A percentile compares a stretch with the other conserved stretches of the same genome.
Evolutionary conservation across 2,113 vertebrate genomes (phyloP).

Genomic region (Irena cyanogastra): DNA sequence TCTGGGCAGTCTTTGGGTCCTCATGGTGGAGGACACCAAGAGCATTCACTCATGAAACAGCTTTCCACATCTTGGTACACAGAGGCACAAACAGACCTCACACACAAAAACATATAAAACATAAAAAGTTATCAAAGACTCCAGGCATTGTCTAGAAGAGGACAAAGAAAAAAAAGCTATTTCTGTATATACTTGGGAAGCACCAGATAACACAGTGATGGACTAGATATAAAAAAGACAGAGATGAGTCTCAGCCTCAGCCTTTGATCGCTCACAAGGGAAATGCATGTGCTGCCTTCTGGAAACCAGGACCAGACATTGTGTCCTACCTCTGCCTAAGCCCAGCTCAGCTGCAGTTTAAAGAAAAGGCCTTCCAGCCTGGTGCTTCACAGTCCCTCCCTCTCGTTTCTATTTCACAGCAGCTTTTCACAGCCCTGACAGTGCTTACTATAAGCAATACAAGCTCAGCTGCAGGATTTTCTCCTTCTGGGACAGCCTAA

Average conservation of each 20-base stretch:
- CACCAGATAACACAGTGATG: background rate
- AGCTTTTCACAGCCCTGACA: background rate
- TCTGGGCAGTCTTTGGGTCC: background rate
- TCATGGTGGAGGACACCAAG: background rate
- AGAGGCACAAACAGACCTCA: background rate
- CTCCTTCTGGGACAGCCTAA: background rate
- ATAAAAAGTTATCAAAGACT: background rate
- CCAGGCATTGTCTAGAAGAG: background rate
- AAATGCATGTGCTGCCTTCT: background rate
- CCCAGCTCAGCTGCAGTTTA: background rate
- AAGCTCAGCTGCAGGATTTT: background rate
- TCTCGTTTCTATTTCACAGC: background rate
- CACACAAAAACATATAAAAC: background rate
- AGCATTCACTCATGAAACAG: background rate
- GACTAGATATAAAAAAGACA: background rate
- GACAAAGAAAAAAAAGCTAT: background rate
- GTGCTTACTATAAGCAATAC: background rate
- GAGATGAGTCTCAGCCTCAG: background rate
- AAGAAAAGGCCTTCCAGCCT: slow-evolving; percentile 6
- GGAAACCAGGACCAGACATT: background rate
- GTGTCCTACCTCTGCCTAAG: background rate
- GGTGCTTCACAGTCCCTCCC: background rate
- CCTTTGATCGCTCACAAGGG: background rate
- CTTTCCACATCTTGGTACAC: background rate
- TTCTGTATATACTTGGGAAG: slow-evolving; percentile 16